Evolutionary conservation across 2,888 invertebrate genomes (phyloP).

Genomic region (Erebia epiphron): DNA sequence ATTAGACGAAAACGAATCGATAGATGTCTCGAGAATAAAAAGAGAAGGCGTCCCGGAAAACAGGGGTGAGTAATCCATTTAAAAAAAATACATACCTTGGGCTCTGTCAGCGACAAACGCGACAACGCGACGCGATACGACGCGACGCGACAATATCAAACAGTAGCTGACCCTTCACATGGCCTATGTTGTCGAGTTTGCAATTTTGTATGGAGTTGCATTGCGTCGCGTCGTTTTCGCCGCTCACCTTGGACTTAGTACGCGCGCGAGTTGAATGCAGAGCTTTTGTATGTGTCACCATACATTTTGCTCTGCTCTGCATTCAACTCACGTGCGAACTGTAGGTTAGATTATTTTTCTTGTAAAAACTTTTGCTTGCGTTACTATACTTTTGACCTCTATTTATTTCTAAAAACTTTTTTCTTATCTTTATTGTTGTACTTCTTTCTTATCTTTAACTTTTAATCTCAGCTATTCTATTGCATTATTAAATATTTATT

Average conservation of each 20-base stretch:
- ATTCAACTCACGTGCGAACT: too few species aligned
- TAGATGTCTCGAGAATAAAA: conserved; percentile 75
- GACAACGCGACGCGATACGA: too few species aligned
- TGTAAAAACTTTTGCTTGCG: conserved; percentile 42
- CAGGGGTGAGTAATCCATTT: conserved; percentile 66
- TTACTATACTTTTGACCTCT: conserved; percentile 32
- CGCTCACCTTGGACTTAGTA: too few species aligned
- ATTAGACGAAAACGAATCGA: conserved; percentile 63
- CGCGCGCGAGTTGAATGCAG: too few species aligned
- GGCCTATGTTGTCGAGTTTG: too few species aligned
- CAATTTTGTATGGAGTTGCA: too few species aligned
- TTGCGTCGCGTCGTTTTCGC: too few species aligned
- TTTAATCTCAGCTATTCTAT: conserved; percentile 23
- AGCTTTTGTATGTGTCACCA: too few species aligned
- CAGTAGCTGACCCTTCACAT: too few species aligned
- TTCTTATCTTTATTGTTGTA: conserved; percentile 23
- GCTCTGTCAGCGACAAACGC: too few species aligned
- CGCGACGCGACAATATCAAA: too few species aligned
- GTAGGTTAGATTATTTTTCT: conserved; percentile 14
- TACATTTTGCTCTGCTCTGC: too few species aligned
- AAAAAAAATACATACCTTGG: background rate
- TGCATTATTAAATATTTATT: conserved; percentile 21
- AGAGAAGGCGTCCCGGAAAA: conserved; percentile 77
- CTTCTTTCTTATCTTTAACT: conserved; percentile 29
- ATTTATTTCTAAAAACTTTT: conserved; percentile 39